A percentile compares a stretch with the other conserved stretches of the same genome.
Conservation (phyloP, 2,797 vertebrate genomes). For the Crypturellus tataupa region DNA sequence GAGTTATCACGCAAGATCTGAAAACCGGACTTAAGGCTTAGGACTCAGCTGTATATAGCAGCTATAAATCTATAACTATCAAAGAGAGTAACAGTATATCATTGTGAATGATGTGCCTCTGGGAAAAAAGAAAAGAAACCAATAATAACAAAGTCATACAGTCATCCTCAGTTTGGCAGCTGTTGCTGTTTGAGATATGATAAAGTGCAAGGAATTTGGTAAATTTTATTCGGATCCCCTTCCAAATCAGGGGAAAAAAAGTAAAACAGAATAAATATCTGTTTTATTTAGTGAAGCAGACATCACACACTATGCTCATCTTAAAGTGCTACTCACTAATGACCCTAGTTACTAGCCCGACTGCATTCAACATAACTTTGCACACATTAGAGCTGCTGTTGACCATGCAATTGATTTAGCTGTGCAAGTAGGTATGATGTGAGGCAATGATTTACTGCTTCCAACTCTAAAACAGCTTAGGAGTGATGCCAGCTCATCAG, state of each 20-base stretch:
- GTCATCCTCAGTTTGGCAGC: constrained; percentile 71
- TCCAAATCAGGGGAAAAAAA: constrained; percentile 16
- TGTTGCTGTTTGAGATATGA: constrained; percentile 53
- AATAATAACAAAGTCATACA: constrained; percentile 37
- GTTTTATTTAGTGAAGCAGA: constrained; percentile 34
- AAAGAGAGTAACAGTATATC: neutral
- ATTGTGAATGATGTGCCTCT: constrained; percentile 41
- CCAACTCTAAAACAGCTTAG: neutral
- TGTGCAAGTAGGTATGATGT: neutral
- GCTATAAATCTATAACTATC: constrained; percentile 38
- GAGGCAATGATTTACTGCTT: neutral
- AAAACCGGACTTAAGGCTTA: neutral
- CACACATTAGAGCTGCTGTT: neutral
- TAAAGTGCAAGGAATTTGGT: constrained; percentile 13
- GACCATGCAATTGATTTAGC: neutral
- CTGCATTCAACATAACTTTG: neutral
- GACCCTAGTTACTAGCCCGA: neutral
- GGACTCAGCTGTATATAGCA: neutral
- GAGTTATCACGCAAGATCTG: neutral
- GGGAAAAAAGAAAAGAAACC: constrained; percentile 23
- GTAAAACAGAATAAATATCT: neutral
- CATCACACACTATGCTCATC: neutral
- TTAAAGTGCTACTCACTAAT: neutral
- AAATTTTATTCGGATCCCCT: constrained; percentile 64
- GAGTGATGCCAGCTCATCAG: neutral